Base-by-base conservation (phyloP, 2,113 vertebrate genomes). In the Barnardius zonarius region DNA sequence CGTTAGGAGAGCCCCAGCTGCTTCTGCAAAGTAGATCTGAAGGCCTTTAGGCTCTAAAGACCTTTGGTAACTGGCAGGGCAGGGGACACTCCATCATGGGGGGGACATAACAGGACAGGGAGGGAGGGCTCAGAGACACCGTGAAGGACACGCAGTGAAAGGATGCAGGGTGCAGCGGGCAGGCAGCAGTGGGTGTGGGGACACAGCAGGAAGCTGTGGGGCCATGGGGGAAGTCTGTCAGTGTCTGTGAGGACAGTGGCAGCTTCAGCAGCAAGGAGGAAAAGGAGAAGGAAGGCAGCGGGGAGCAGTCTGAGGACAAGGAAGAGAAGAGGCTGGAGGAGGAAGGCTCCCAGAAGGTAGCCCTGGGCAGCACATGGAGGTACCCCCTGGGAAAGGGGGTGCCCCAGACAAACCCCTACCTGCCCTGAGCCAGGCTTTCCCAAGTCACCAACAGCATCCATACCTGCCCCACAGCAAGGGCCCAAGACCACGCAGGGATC, bases 271-370 rank as follows among this genome's bases (percentile, higher is more conserved):
- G 95, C 78, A 97, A 86, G 6, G 98, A 98, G 28, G 98, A 98
- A 19, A 97, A 98, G 54, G 98, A 98, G 85, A 98, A 98, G 54
- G 92, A 96, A 75, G 98, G 98, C 76, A 99, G 98, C 0, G 97
- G 96, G 23, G 98, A 98, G n/a, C 97, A 97, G 54, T 98, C 97
- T 0, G 98, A 98, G 11, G 97, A 99, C 72, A 97, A 98, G 41
- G 98, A 98, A 83, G 98, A 98, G 63, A 98, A 97, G 90, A 95
- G 64, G 52, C 51, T 5, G 1, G 96, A 95, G 79, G 97, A 98
- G 66, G 98, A 97, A 91, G 94, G 96, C 62, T 52, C 95, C 18
- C 97, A 88, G 94, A 98, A 98, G 72, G 96, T 96, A 17, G 87
- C 88, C 10, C 80, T 15, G 1, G 96, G 98, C 49, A 98, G 93